Conservation (phyloP, 2,797 vertebrate genomes). For the Eremophila alpestris region DNA sequence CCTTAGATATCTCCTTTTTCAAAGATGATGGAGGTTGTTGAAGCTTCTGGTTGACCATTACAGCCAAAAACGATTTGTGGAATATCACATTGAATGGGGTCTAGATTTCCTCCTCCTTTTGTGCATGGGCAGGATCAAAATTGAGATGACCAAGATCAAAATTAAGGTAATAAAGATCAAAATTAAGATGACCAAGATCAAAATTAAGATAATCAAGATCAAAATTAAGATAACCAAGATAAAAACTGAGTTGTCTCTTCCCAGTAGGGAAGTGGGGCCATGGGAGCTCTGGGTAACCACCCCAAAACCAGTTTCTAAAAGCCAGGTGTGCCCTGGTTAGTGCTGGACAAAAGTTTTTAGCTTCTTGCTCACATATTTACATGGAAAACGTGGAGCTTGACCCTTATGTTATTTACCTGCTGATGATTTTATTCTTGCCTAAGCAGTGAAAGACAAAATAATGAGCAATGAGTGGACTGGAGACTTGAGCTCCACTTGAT, state of each 20-base stretch:
- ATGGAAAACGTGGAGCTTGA: neutral
- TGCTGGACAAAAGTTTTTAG: neutral
- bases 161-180: too few species aligned
- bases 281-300: neutral
- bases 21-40: neutral
- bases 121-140: neutral
- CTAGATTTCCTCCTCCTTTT: neutral
- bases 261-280: neutral
- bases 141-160: too few species aligned
- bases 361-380: neutral
- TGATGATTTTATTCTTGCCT: neutral
- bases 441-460: neutral
- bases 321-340: neutral
- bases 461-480: neutral
- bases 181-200: too few species aligned
- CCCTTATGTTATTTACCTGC: neutral
- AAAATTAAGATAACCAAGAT: too few species aligned
- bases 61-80: neutral
- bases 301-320: neutral
- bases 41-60: neutral
- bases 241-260: neutral
- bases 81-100: fast-evolving
- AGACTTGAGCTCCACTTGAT: neutral
- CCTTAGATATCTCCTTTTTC: neutral
- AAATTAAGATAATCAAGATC: too few species aligned